Evolutionary conservation across 2,888 invertebrate genomes (phyloP).

Genomic region (Digitonthophagus gazella): DNA sequence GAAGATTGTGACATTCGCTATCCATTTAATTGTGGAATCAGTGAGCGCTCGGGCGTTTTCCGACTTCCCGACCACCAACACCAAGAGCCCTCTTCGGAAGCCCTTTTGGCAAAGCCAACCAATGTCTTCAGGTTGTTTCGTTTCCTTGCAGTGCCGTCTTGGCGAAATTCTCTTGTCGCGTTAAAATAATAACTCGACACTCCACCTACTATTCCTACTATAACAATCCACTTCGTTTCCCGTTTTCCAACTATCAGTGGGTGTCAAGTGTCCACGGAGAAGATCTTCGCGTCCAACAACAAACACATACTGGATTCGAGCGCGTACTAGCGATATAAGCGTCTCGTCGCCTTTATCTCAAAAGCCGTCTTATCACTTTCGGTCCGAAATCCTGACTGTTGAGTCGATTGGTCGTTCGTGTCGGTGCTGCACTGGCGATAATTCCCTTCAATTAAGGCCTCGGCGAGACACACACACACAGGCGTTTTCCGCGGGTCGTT

Average conservation of each 20-base stretch:
- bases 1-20: slow-evolving; percentile 48
- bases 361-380: slow-evolving; percentile 2
- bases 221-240: background rate
- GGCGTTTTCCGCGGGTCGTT: background rate
- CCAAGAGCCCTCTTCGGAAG: background rate
- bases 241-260: background rate
- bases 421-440: background rate
- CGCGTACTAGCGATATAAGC: slow-evolving; percentile 5
- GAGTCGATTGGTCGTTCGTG: background rate
- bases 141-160: slow-evolving; percentile 42
- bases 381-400: slow-evolving; percentile 12
- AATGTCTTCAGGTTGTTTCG: slow-evolving; percentile 17
- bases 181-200: background rate
- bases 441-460: background rate
- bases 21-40: slow-evolving; percentile 40
- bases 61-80: background rate
- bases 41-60: background rate
- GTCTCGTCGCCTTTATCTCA: slow-evolving; percentile 14
- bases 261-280: slow-evolving; percentile 25
- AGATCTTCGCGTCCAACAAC: slow-evolving; percentile 15
- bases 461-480: background rate
- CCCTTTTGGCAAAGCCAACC: slow-evolving; percentile 8
- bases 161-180: slow-evolving; percentile 40
- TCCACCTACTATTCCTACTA: background rate
- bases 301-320: slow-evolving; percentile 24